A percentile compares a stretch with the other conserved stretches of the same genome.
Evolutionary conservation across 1,140 invertebrate species (phyloP).

Genomic region (Tetramorium parvispinum): DNA sequence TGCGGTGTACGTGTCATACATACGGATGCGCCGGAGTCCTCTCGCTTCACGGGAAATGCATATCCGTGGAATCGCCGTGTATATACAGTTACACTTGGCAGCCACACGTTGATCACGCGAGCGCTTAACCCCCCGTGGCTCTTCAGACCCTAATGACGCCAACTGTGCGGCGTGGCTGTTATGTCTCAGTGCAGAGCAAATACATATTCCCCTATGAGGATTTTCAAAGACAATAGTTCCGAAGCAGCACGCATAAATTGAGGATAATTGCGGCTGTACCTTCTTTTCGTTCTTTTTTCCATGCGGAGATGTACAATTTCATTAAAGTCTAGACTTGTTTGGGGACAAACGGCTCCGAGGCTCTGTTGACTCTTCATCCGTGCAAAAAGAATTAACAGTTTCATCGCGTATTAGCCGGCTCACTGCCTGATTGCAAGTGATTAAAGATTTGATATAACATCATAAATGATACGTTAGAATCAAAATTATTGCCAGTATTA

Average conservation of each 20-base stretch:
- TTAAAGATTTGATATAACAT: not conserved
- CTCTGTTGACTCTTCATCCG: not conserved
- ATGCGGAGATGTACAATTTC: not conserved
- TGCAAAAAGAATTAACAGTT: not conserved
- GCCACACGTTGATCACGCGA: constrained; percentile 46
- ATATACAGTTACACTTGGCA: constrained; percentile 46
- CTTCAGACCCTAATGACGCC: constrained; percentile 38
- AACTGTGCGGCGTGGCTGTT: constrained; percentile 19
- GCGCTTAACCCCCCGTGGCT: constrained; percentile 42
- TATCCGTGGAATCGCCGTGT: constrained; percentile 43
- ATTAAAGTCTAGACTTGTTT: not conserved
- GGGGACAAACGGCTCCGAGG: not conserved
- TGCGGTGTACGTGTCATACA: constrained; percentile 31
- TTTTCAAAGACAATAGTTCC: not conserved
- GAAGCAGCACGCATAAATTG: not conserved
- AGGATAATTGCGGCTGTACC: not conserved
- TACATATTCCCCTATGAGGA: not conserved
- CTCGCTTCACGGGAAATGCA: constrained; percentile 44
- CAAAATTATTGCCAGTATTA: not conserved
- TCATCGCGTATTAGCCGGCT: not conserved
- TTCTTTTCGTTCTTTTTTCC: not conserved
- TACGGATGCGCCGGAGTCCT: not conserved
- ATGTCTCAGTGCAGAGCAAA: not conserved
- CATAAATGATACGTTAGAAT: not conserved
- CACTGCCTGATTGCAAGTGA: not conserved